These are phyloP conservation scores for Catharus minimus DNA, from an alignment of 2,113 vertebrate species.

Conservation along the genomic window DNA sequence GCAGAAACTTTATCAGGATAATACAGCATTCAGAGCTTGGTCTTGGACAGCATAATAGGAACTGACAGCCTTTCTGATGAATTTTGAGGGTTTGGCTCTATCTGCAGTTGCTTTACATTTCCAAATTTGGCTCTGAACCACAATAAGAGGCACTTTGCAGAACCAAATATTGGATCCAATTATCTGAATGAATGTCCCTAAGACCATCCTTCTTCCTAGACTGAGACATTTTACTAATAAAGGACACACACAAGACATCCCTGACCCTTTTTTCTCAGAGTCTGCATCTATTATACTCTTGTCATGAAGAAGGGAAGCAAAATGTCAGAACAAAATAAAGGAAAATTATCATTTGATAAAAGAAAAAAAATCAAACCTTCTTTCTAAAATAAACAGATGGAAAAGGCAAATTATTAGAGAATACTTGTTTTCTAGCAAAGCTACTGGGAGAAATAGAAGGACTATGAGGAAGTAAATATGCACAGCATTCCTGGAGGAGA, in stretches of 20 bases:
- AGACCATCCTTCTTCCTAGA: not conserved
- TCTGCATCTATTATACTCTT: not conserved
- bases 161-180: not conserved
- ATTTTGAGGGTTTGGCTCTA: not conserved
- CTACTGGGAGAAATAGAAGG: not conserved
- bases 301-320: not conserved
- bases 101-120: not conserved
- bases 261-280: not conserved
- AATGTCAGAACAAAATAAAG: not conserved
- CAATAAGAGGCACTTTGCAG: not conserved
- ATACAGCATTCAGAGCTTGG: not conserved
- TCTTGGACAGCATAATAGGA: not conserved
- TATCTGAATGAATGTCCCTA: not conserved
- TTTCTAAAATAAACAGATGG: not conserved
- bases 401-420: not conserved
- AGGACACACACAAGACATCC: not conserved
- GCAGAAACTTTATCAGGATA: not conserved
- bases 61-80: not conserved
- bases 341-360: not conserved
- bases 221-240: not conserved
- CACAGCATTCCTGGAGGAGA: not conserved
- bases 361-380: not conserved
- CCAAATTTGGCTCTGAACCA: not conserved
- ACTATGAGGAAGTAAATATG: not conserved
- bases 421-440: not conserved